Percentiles rank a stretch among this genome's conserved stretches.
These are phyloP conservation scores for Melanotaenia parkinsoni DNA, from an alignment of 2,797 vertebrate genomes.

Conservation along the genomic window DNA sequence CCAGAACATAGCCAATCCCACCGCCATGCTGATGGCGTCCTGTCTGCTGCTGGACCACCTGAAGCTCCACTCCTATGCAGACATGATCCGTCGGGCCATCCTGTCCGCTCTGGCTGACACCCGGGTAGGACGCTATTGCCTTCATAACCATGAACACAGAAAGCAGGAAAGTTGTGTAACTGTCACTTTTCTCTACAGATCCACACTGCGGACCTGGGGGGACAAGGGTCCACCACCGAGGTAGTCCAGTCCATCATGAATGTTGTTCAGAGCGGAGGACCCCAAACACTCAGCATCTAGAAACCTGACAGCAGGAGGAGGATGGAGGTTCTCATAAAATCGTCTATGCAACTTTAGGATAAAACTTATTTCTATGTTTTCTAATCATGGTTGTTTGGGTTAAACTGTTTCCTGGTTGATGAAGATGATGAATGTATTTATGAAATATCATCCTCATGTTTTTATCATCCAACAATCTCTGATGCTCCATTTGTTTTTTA, in stretches of 20 bases:
- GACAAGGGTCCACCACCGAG: conserved; percentile 85
- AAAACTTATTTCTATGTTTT: too few species aligned
- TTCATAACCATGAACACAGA: neutral
- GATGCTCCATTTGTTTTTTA: neutral
- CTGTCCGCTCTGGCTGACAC: neutral
- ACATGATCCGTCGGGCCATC: neutral
- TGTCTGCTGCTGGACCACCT: conserved; percentile 92
- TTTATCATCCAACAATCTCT: neutral
- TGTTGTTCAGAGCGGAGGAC: conserved; percentile 72
- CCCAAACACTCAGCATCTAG: neutral
- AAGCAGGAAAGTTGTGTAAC: neutral
- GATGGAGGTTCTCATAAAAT: neutral
- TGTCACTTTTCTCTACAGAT: conserved; percentile 27
- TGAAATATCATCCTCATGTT: neutral
- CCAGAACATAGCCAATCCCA: conserved; percentile 89
- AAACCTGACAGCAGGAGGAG: neutral
- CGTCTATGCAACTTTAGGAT: neutral
- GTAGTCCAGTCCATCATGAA: conserved; percentile 85
- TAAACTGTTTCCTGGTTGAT: neutral
- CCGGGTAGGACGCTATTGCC: neutral
- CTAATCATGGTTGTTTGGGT: neutral
- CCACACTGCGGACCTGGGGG: conserved; percentile 84
- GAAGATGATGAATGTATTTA: neutral
- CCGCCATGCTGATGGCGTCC: conserved; percentile 87
- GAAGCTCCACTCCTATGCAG: conserved; percentile 79